A percentile compares a stretch with the other conserved stretches of the same genome.
Conservation (phyloP, 1,140 invertebrate genomes). For the Venturia canescens region DNA sequence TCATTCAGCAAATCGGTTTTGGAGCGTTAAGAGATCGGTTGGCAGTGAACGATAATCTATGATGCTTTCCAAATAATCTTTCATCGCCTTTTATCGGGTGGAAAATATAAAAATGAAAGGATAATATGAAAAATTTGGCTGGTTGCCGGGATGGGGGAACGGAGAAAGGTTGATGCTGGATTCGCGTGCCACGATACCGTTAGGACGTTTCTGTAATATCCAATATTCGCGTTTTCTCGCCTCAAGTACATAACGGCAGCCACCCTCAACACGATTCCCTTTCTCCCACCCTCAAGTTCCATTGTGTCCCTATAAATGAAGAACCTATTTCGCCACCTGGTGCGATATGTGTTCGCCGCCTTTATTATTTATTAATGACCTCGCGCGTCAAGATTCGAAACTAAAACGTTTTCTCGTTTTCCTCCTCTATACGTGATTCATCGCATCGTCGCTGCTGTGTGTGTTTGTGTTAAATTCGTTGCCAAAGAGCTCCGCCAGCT, state of each 20-base stretch:
- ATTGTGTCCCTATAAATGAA: conserved; percentile 16
- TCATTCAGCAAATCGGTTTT: too few species aligned
- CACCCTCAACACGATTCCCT: conserved; percentile 48
- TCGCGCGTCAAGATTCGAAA: conserved; percentile 23
- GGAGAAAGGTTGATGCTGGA: conserved; percentile 59
- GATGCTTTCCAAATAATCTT: neutral
- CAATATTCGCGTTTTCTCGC: conserved; percentile 65
- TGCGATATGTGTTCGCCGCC: conserved; percentile 11
- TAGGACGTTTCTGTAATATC: conserved; percentile 66
- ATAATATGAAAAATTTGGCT: conserved; percentile 22
- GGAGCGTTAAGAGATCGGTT: too few species aligned
- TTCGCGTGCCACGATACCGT: conserved; percentile 66
- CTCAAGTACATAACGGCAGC: conserved; percentile 37
- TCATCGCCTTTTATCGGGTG: neutral
- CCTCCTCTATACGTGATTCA: conserved; percentile 1
- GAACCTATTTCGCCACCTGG: conserved; percentile 28
- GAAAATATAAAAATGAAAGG: neutral
- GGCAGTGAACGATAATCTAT: neutral
- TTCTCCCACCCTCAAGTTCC: conserved; percentile 19
- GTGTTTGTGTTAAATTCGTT: neutral
- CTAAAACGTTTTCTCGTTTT: neutral
- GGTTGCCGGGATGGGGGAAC: neutral
- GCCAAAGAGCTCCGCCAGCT: neutral
- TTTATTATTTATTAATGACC: conserved; percentile 57
- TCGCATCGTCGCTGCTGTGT: neutral